Percentiles rank a stretch among this genome's conserved stretches.
These are phyloP conservation scores for Chanos chanos DNA, from an alignment of 2,797 vertebrate species.

Conservation along the genomic window DNA sequence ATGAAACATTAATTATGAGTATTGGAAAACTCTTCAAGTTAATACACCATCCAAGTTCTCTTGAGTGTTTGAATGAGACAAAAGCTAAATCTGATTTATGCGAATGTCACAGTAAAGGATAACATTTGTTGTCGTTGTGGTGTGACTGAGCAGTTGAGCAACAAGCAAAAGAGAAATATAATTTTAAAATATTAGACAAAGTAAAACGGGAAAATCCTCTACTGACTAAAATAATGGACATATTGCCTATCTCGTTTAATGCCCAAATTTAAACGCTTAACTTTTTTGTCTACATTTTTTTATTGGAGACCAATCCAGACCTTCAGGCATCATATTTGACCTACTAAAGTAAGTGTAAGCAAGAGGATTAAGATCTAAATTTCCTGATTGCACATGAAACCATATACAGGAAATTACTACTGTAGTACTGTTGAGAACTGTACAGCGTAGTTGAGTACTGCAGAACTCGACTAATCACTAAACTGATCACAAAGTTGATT, in stretches of 20 bases:
- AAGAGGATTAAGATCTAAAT: too few relatives aligned
- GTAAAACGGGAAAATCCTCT: neutral
- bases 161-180: neutral
- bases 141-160: constrained; percentile 11
- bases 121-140: constrained; percentile 18
- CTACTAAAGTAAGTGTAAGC: too few relatives aligned
- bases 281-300: too few relatives aligned
- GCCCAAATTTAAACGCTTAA: neutral
- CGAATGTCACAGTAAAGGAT: constrained; percentile 30
- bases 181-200: constrained; percentile 1
- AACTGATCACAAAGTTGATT: too few relatives aligned
- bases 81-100: constrained; percentile 25
- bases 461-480: too few relatives aligned
- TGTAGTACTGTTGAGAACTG: too few relatives aligned
- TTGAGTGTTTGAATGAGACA: constrained; percentile 15
- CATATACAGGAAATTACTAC: too few relatives aligned
- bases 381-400: too few relatives aligned
- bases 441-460: too few relatives aligned
- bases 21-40: too few relatives aligned
- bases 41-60: constrained; percentile 1
- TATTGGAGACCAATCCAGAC: too few relatives aligned
- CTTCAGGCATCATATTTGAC: too few relatives aligned
- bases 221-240: constrained; percentile 1
- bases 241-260: neutral
- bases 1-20: constrained; percentile 32